Percentiles rank a stretch among this genome's conserved stretches.
These are phyloP conservation scores for Alosa sapidissima DNA, from an alignment of 2,797 vertebrate species.

Conservation along the genomic window DNA sequence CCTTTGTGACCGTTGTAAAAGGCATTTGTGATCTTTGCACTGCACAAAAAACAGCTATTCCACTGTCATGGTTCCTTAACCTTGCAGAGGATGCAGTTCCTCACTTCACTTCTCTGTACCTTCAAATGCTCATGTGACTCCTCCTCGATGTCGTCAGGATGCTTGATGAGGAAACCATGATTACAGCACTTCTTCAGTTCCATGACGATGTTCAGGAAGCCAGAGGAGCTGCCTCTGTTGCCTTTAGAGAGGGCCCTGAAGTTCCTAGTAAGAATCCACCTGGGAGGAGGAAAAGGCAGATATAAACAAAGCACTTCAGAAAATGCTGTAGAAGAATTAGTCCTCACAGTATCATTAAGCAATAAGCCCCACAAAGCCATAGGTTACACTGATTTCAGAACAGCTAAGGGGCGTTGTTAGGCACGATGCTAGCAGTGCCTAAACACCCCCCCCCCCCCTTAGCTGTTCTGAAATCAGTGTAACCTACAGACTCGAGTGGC, in stretches of 20 bases:
- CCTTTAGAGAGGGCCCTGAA: slow-evolving; percentile 95
- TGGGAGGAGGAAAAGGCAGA: slow-evolving; percentile 52
- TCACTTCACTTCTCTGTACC: slow-evolving; percentile 63
- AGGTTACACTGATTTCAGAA: too few relatives aligned
- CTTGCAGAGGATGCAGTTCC: neutral
- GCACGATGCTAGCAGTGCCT: too few relatives aligned
- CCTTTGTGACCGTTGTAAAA: neutral
- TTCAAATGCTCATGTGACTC: slow-evolving; percentile 80
- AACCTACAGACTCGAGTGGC: too few relatives aligned
- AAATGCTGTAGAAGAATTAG: neutral
- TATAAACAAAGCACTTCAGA: neutral
- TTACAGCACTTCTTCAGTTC: slow-evolving; percentile 99
- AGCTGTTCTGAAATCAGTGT: too few relatives aligned
- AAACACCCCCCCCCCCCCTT: too few relatives aligned
- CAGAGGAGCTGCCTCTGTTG: slow-evolving; percentile 89
- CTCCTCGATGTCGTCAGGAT: slow-evolving; percentile 85
- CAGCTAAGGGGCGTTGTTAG: too few relatives aligned
- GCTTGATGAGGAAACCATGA: slow-evolving; percentile 92
- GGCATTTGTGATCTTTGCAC: neutral
- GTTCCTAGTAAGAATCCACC: slow-evolving; percentile 99
- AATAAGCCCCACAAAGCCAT: too few relatives aligned
- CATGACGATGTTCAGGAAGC: slow-evolving; percentile 99
- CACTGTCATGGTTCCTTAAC: neutral
- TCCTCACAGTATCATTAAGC: too few relatives aligned
- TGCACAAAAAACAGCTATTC: neutral